Evolutionary conservation across 2,888 invertebrate species (phyloP), one percentile per base, ranked within the genome.

Genomic region (Therioaphis trifolii): DNA sequence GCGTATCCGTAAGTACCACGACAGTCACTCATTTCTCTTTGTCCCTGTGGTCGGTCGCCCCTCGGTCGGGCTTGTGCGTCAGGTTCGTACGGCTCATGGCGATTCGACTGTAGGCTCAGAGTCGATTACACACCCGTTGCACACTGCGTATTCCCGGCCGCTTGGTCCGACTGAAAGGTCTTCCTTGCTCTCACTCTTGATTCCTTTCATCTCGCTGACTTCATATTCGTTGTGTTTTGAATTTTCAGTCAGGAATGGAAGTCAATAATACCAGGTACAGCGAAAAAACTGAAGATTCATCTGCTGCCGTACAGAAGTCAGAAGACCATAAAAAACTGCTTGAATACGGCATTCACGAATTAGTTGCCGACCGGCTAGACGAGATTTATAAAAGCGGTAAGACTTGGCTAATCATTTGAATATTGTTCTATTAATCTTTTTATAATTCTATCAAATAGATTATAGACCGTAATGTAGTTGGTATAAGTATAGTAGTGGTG

Each of bases 341-440:
- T 88, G 96, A 96, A 89, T 97, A 97, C 92, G 98, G 98, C 90
- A 93, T 98, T 90, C 96, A 96, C 91, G 94, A 95, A 89, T 96
- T 96, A 92, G 94, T 95, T 87, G 96, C 97, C 88, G 94, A 93
- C 88, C 97, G 97, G 92, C 92, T 98, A 89, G 97, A 97, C 90
- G 96, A 96, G 92, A 97, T 98, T 91, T 98, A 97, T 91, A 95
- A 96, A 93, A 96, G 97, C 91, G 98, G 91, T 90, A 88, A 87
- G 86, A 85, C 29, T 35, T 35, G n/a, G n/a, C n/a, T n/a, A n/a
- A n/a, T n/a, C n/a, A n/a, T n/a, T n/a, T n/a, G n/a, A n/a, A n/a
- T n/a, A n/a, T n/a, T n/a, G n/a, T n/a, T n/a, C n/a, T n/a, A n/a
- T n/a, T n/a, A n/a, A n/a, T n/a, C n/a, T n/a, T n/a, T n/a, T n/a